Evolutionary conservation across 2,888 invertebrate species (phyloP).

Genomic region (Philonicus albiceps): DNA sequence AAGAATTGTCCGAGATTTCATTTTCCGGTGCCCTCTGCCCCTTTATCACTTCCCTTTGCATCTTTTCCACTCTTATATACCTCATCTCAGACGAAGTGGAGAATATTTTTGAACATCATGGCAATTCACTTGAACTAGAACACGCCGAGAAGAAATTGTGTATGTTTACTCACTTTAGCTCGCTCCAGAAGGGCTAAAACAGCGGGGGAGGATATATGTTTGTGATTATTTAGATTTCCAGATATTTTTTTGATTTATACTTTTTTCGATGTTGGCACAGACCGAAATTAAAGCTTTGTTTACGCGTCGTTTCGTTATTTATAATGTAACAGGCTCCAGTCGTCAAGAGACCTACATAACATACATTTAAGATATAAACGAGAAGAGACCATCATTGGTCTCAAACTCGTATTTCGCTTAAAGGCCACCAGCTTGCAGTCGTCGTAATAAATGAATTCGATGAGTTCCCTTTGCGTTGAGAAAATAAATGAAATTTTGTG

Average conservation of each 20-base stretch:
- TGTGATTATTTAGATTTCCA: constrained; percentile 12
- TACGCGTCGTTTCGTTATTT: neutral
- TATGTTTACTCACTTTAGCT: neutral
- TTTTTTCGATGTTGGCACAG: neutral
- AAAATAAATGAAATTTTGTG: neutral
- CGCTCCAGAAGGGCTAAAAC: neutral
- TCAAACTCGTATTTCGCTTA: neutral
- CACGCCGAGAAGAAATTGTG: neutral
- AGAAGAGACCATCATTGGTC: neutral
- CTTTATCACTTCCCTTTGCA: neutral
- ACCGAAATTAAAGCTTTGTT: neutral
- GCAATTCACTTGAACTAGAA: neutral
- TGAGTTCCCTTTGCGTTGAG: neutral
- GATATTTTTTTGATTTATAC: constrained; percentile 25
- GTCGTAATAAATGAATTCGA: neutral
- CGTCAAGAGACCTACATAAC: neutral
- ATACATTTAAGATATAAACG: neutral
- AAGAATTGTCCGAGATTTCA: neutral
- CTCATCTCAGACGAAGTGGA: neutral
- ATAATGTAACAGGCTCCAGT: neutral
- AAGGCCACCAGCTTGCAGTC: neutral
- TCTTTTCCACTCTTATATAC: neutral
- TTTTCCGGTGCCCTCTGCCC: neutral
- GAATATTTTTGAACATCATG: neutral
- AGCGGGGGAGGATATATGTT: neutral